Evolutionary conservation across 1,140 invertebrate genomes (phyloP), one percentile per base, ranked within the genome.

Genomic region (Bombus affinis): DNA sequence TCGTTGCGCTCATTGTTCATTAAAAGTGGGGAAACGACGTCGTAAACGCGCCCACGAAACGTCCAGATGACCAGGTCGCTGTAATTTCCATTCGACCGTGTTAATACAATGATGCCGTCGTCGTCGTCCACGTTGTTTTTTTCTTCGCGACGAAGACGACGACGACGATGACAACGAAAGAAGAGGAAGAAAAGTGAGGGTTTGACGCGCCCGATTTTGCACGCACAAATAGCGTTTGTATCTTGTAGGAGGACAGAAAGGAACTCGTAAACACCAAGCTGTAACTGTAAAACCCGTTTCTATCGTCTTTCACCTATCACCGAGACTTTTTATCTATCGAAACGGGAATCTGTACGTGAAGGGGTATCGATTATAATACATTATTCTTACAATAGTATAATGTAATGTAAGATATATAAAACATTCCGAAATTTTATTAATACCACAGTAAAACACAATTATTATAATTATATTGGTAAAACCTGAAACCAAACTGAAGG

Each of bases 21-120:
- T 92, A 92, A 92, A 91, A 90, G 81, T 73, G 79, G 82, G 86
- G 42, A 88, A 93, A 93, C 89, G 91, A 92, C 90, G 92, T 92
- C 91, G 92, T 93, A 93, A 94, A 93, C 81, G 92, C 86, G 88
- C 81, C 85, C 87, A 87, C 89, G 89, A 87, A 89, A 89, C 73
- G 78, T 81, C 68, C 77, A 32, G 85, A 89, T 90, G 88, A 89
- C 85, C 88, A 71, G 73, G 79, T 68, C 72, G 78, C 78, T 91
- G 92, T 92, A 93, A 94, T 94, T 94, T 93, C 91, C 93, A 93
- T 94, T 93, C 92, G 91, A 89, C 87, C 90, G 76, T 91, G 92
- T 93, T 93, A 93, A 91, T 91, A 90, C 88, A 88, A 87, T 78
- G 70, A 53, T 80, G 70, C 85, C 82, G 25, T 65, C 42, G 71